A percentile compares a stretch with the other conserved stretches of the same genome.
Conservation (phyloP, 2,888 invertebrate genomes). For the Zootermopsis nevadensis region DNA sequence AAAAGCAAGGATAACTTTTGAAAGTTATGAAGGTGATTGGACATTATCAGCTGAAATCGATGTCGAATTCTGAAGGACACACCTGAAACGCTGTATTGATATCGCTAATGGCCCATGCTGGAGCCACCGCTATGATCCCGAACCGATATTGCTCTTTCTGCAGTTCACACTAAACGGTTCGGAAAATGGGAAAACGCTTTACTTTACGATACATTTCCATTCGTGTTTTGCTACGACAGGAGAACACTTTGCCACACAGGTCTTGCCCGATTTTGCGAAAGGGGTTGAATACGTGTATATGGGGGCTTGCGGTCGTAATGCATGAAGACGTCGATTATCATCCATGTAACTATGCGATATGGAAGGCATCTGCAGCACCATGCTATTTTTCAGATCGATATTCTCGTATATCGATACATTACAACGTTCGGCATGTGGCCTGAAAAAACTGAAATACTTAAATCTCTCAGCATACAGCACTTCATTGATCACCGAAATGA, state of each 20-base stretch:
- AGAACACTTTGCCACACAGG: not conserved
- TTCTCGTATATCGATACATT: too few species aligned
- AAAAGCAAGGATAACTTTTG: not conserved
- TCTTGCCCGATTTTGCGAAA: not conserved
- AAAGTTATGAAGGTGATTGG: not conserved
- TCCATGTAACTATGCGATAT: too few species aligned
- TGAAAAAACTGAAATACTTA: too few species aligned
- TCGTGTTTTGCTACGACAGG: constrained; percentile 12
- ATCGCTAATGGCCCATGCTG: constrained; percentile 1
- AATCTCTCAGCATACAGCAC: too few species aligned
- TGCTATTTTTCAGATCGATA: too few species aligned
- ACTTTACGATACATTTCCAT: not conserved
- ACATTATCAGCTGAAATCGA: not conserved
- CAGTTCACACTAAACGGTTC: not conserved
- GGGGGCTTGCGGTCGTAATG: not conserved
- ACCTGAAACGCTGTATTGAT: not conserved
- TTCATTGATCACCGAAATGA: too few species aligned
- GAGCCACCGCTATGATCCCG: not conserved
- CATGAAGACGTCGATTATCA: too few species aligned
- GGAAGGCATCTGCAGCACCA: too few species aligned
- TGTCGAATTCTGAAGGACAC: not conserved
- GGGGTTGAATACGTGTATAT: not conserved
- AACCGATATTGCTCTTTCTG: not conserved
- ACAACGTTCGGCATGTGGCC: too few species aligned
- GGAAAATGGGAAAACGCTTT: not conserved